Evolutionary conservation across 2,888 invertebrate genomes (phyloP).

Genomic region (Chironomus riparius): DNA sequence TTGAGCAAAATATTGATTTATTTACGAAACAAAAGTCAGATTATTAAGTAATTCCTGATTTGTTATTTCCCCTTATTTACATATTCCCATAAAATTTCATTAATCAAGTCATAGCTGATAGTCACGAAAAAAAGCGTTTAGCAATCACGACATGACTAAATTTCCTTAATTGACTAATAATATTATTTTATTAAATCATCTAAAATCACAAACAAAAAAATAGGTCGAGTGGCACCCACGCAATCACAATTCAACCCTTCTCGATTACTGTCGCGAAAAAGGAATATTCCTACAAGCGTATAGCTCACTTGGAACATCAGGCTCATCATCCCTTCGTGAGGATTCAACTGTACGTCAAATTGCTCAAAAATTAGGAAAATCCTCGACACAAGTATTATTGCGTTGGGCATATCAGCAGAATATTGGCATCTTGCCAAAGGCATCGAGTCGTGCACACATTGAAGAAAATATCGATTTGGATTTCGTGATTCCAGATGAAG

Average conservation of each 20-base stretch:
- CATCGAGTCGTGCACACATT: conserved; percentile 48
- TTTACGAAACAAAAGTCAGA: too few relatives aligned
- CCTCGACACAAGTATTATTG: conserved; percentile 60
- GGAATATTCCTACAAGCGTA: conserved; percentile 70
- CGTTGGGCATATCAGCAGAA: conserved; percentile 67
- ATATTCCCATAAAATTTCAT: too few relatives aligned
- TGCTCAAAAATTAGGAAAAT: conserved; percentile 48
- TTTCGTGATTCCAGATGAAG: conserved; percentile 47
- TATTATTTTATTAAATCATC: too few relatives aligned
- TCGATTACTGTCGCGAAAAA: conserved; percentile 53
- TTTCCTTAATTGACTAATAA: too few relatives aligned
- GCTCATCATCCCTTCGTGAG: conserved; percentile 45
- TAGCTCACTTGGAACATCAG: conserved; percentile 60
- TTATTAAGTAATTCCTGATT: too few relatives aligned
- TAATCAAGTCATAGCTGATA: too few relatives aligned
- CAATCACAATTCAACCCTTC: conserved; percentile 53
- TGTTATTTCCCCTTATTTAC: too few relatives aligned
- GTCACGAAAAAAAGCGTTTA: too few relatives aligned
- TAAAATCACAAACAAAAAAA: too few relatives aligned
- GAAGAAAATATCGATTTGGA: conserved; percentile 50
- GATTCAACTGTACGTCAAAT: conserved; percentile 51
- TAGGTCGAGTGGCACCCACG: conserved; percentile 68
- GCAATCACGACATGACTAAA: too few relatives aligned
- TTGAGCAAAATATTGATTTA: too few relatives aligned
- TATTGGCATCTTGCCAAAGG: conserved; percentile 61